A percentile compares a stretch with the other conserved stretches of the same genome.
phyloP scores from a whole-genome alignment of 1,140 invertebrate species.

The Drosophila elegans region DNA sequence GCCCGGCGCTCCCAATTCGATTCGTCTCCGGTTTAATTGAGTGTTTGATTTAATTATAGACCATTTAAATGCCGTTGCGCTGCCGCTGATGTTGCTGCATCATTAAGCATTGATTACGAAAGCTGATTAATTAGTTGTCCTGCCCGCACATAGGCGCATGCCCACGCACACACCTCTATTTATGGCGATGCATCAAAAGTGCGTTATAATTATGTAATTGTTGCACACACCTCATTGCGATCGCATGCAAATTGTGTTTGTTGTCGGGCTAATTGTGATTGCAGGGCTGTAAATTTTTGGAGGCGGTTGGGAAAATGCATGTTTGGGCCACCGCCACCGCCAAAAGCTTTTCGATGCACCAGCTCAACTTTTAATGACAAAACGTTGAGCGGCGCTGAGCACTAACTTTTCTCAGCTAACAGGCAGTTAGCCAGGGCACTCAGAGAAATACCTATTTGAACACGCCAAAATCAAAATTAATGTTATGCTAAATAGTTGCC shows the following conservation, averaged over 20 bases:
- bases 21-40: conserved; percentile 63
- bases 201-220: conserved; percentile 75
- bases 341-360: conserved; percentile 41
- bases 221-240: conserved; percentile 28
- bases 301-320: not conserved
- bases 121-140: conserved; percentile 71
- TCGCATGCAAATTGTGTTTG: conserved; percentile 39
- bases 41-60: conserved; percentile 80
- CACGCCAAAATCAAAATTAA: no score
- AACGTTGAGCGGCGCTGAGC: conserved; percentile 54
- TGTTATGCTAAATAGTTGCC: no score
- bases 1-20: conserved; percentile 22
- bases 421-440: conserved; percentile 18
- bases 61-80: conserved; percentile 69
- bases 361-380: conserved; percentile 71
- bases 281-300: not conserved
- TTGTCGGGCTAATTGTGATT: conserved; percentile 35
- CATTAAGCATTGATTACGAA: conserved; percentile 80
- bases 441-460: not conserved
- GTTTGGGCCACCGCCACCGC: conserved; percentile 13
- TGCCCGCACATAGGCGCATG: conserved; percentile 8
- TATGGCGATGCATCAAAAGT: conserved; percentile 58
- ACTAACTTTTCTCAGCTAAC: conserved; percentile 44
- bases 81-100: conserved; percentile 54
- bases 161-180: conserved; percentile 11